Base-by-base conservation (phyloP, 2,888 invertebrate genomes). In the Dryomyza anilis region DNA sequence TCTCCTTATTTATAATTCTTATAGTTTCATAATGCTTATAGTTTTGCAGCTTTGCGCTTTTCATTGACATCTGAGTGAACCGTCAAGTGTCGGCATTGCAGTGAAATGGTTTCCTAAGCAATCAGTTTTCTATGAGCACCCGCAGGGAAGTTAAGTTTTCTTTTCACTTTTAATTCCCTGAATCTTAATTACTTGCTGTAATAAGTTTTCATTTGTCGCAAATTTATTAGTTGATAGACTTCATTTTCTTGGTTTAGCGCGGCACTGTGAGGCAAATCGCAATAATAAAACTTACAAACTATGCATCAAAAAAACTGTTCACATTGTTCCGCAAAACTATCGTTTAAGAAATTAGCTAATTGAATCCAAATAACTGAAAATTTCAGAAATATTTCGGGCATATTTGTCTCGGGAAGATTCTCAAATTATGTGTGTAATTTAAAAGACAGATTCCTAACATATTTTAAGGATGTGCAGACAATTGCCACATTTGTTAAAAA, bases 131-230 rank as follows among this genome's bases (percentile, higher is more conserved):
- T 39, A 6, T 25, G 2, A 14, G 1, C 21, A 25, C 25, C 50
- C 8, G 7, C 43, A 43, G 14, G 43, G 43, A 43, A 45, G 39
- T 62, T 30, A 12, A 56, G 29, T 56, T 63, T 50, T 56, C 63
- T 67, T 67, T 65, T 63, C 53, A 57, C 64, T 68, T 76, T 76
- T 77, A 78, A 78, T 79, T 78, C 73, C 71, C 76, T 74, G 76
- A 72, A 76, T 76, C 78, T 79, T 80, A 80, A 79, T 79, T 77
- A 80, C 80, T 79, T 80, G 78, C 78, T 78, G 77, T 79, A 79
- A 78, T 78, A 79, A 80, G 75, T 80, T 79, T 79, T 78, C 76
- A 77, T 79, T 78, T 77, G 76, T 75, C 74, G 76, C 78, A 77
- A 75, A 78, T 78, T 59, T 73, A 74, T 73, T 72, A 76, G 76